These are phyloP conservation scores for Amiota mariae DNA, from an alignment of 2,888 invertebrate genomes.

Conservation along the genomic window DNA sequence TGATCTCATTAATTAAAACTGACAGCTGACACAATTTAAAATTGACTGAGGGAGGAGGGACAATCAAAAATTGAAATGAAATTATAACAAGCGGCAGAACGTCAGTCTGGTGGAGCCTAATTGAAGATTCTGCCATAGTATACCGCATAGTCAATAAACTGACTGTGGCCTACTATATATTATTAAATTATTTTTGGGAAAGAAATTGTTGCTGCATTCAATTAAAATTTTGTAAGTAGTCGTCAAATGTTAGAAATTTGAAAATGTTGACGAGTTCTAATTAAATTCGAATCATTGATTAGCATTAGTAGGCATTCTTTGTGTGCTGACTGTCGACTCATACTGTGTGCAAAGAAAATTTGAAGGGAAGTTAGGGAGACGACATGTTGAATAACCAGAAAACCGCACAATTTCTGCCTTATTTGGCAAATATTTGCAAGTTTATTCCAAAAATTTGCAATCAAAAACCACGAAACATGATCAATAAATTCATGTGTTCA, in stretches of 20 bases:
- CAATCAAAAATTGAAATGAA: neutral
- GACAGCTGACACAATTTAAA: conserved; percentile 24
- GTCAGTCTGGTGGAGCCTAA: neutral
- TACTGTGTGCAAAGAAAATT: too few species aligned
- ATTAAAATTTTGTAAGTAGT: neutral
- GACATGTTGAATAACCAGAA: neutral
- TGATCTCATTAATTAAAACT: conserved; percentile 6
- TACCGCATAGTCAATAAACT: neutral
- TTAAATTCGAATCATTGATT: conserved; percentile 28
- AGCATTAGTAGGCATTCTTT: neutral
- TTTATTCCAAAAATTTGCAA: conserved; percentile 56
- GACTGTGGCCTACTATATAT: neutral
- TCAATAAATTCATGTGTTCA: neutral
- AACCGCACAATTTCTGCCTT: conserved; percentile 41
- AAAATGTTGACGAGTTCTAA: neutral
- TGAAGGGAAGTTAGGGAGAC: neutral
- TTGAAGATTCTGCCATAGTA: neutral
- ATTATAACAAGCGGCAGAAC: neutral
- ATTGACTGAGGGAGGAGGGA: neutral
- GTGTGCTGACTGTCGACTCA: too few species aligned
- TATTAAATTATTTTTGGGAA: conserved; percentile 1
- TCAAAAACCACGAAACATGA: conserved; percentile 56
- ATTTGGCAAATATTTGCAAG: conserved; percentile 62
- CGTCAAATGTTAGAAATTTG: neutral
- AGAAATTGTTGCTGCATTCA: conserved; percentile 4